Base-by-base conservation (phyloP, 30 jellyfish, hydroid and myxozoan genomes). In the Aurelia sp. region DNA sequence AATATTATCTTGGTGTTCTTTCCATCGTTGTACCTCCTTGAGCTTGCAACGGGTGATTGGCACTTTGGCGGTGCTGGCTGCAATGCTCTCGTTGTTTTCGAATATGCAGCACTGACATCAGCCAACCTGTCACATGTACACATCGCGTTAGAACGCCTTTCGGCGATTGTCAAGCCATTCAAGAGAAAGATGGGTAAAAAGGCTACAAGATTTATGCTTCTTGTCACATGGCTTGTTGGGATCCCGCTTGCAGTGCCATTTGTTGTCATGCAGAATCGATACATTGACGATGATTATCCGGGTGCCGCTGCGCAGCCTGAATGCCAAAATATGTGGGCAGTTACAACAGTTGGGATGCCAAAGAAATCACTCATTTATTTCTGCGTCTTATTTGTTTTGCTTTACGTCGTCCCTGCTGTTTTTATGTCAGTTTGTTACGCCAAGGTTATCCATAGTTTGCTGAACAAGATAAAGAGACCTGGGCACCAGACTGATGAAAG, bases 321-420 rank as follows among this genome's bases (percentile, higher is more conserved):
- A 44, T 82, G 91, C 72, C 71, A 82, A 68, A 82, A 82, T 53
- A 82, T 82, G 91, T 82, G 91, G 91, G 85, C 91, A 7, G 85
- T 82, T 13, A 82, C 91, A 17, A 82, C 91, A 13, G 57, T 40
- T 6, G 91, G 91, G n/a, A 82, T 82, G 91, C 50, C 85, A 22
- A 58, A 61, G 20, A 15, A 68, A 37, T 59, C 91, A 4, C 61
- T 82, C 17, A 47, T 61, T 4, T 82, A 82, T 69, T 82, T 66
- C 79, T 44, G 71, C 18, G 85, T 61, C 15, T 53, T 82, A 80
- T 82, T 82, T 68, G 79, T 82, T 47, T 48, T 82, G 21, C 62
- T 82, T 11, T 82, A 82, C 78, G 71, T 70, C 17, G 1, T 37
- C 19, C 91, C 91, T 11, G 66, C 61, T 31, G 71, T 60, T 13